Base-by-base conservation (phyloP, 2,113 vertebrate genomes). In the Nansenia antarctica region DNA sequence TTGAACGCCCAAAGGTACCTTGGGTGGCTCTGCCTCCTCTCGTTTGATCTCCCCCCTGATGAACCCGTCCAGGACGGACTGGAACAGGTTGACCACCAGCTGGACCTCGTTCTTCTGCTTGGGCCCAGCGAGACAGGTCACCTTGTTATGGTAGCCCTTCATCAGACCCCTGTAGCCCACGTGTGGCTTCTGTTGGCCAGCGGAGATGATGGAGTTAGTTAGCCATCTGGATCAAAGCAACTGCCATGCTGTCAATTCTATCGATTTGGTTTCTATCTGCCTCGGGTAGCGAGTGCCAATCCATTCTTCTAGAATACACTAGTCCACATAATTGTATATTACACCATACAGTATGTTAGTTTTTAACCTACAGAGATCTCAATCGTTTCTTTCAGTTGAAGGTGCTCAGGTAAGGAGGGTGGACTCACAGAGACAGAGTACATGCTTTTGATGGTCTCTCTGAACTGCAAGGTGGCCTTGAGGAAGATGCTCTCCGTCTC, bases 51-150 rank as follows among this genome's bases (percentile, higher is more conserved):
- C 91, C 0, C 85, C 87, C 3, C 98, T 91, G 3, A 95, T 94
- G 55, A 98, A 99, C 47, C 96, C 96, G 24, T 99, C 97, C 59
- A 99, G 88, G 79, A 99, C 87, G 0, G 96, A 96, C 65, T 97
- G 95, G 89, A 99, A 99, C 31, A 98, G 91, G 80, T 99, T 99
- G 64, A 98, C 92, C 74, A 99, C 98, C 81, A 96, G 88, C 11
- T 94, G 91, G 47, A 96, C 89, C 59, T 98, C 97, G 0, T 55
- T 18, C 74, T 92, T 92, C 76, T 94, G 88, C 1, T 84, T 91
- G 72, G 90, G 82, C 0, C 89, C 84, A 0, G 95, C 95, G 52
- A 98, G 85, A 60, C 90, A 92, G 78, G 27, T 88, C 78, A 99
- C 94, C 0, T 92, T 92, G 52, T 92, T 92, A 71, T 94, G 92